These are phyloP conservation scores for Trichogramma pretiosum DNA, from an alignment of 1,140 invertebrate species.

Conservation along the genomic window DNA sequence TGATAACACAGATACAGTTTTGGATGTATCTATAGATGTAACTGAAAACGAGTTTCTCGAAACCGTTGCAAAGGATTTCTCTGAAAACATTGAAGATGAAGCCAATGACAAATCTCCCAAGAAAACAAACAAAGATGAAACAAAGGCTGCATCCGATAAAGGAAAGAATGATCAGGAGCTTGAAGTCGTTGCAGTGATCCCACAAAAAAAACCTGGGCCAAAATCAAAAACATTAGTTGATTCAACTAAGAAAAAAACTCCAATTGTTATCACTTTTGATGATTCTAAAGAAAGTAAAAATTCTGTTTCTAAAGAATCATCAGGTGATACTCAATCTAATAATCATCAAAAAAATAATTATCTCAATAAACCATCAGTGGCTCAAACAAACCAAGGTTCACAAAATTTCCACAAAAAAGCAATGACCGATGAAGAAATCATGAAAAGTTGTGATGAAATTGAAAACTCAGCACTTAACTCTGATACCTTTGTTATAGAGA, in stretches of 20 bases:
- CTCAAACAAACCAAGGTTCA: not conserved
- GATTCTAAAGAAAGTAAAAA: slow-evolving; percentile 11
- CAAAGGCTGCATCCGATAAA: not conserved
- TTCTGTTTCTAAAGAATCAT: not conserved
- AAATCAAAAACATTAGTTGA: slow-evolving; percentile 13
- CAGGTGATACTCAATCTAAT: not conserved
- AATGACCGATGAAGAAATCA: slow-evolving; percentile 35
- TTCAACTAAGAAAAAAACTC: slow-evolving; percentile 1
- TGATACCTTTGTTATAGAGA: slow-evolving; percentile 17
- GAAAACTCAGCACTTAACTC: slow-evolving; percentile 35
- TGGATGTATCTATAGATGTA: slow-evolving; percentile 14
- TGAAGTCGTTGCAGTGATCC: not conserved
- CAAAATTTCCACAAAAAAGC: slow-evolving; percentile 15
- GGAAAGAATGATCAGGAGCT: not conserved
- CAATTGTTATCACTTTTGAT: slow-evolving; percentile 18
- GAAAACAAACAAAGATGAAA: not conserved
- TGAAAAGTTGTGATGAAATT: slow-evolving; percentile 35
- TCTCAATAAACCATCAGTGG: not conserved
- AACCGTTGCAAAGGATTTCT: slow-evolving; percentile 5
- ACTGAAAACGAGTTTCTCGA: slow-evolving; percentile 14
- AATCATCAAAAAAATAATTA: not conserved
- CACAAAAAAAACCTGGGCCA: slow-evolving; percentile 13
- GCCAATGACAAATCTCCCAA: too few relatives aligned
- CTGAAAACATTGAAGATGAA: slow-evolving; percentile 5
- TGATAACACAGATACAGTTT: slow-evolving; percentile 15